Percentiles rank a stretch among this genome's conserved stretches.
Evolutionary conservation across 2,797 vertebrate species (phyloP).

Genomic region (Calcarius lapponicus): DNA sequence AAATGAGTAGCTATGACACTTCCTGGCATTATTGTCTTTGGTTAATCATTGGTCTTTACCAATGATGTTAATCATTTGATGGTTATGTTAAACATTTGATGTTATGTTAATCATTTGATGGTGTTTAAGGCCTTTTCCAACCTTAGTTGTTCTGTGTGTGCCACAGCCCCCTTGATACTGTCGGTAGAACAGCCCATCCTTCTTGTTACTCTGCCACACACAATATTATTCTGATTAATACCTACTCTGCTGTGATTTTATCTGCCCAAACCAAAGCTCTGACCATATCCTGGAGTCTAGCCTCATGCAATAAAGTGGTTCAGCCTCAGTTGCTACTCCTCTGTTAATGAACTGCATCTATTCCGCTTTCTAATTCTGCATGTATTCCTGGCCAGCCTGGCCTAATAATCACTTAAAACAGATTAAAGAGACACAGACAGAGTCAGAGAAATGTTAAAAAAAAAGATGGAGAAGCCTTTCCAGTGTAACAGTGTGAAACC

Average conservation of each 20-base stretch:
- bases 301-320: not conserved
- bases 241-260: not conserved
- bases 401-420: not conserved
- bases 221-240: not conserved
- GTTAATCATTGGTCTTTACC: too few relatives aligned
- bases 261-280: not conserved
- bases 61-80: too few relatives aligned
- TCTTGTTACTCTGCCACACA: not conserved
- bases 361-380: not conserved
- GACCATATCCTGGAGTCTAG: not conserved
- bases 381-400: not conserved
- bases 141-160: not conserved
- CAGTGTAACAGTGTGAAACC: not conserved
- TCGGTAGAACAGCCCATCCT: accelerated
- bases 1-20: not conserved
- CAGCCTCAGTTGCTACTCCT: not conserved
- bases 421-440: not conserved
- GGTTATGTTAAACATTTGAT: too few relatives aligned
- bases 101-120: too few relatives aligned
- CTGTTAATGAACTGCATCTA: not conserved
- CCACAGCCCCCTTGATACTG: not conserved
- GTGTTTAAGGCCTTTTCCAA: not conserved
- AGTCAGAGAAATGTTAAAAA: not conserved
- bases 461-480: not conserved
- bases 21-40: not conserved